Percentiles rank a stretch among this genome's conserved stretches.
These are phyloP conservation scores for Cygnus atratus DNA, from an alignment of 2,113 vertebrate genomes.

Conservation along the genomic window DNA sequence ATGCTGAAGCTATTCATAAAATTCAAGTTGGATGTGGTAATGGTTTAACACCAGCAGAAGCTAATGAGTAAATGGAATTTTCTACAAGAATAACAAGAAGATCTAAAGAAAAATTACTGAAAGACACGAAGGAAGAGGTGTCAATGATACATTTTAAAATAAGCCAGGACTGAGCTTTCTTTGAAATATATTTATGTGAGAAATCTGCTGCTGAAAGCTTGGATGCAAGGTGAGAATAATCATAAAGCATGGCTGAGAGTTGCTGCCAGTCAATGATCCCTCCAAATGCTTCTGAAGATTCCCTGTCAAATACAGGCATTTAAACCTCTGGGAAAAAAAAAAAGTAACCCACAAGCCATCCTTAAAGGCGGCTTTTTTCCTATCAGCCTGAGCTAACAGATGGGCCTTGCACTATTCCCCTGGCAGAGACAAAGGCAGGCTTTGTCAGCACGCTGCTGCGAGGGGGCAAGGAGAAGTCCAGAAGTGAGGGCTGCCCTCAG, in stretches of 20 bases:
- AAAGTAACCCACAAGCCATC: background rate
- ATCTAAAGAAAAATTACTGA: background rate
- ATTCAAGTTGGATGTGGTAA: background rate
- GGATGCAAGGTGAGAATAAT: background rate
- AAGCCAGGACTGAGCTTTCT: background rate
- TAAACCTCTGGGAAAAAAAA: background rate
- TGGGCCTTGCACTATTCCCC: background rate
- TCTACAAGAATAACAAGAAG: background rate
- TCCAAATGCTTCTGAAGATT: background rate
- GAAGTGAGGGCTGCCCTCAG: background rate
- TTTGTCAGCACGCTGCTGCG: background rate
- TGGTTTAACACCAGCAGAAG: background rate
- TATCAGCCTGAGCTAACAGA: slow-evolving; percentile 18
- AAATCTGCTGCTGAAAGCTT: background rate
- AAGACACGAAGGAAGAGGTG: background rate
- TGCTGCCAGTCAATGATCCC: accelerated
- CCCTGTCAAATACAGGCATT: background rate
- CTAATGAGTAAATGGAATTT: background rate
- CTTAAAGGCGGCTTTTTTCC: background rate
- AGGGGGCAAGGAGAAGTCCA: slow-evolving; percentile 24
- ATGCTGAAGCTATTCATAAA: slow-evolving; percentile 12
- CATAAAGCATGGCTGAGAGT: background rate
- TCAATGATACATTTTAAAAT: background rate
- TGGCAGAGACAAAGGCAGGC: background rate
- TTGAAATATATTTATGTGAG: background rate